Conservation (phyloP, 1,140 invertebrate genomes). For the Drosophila suzukii region DNA sequence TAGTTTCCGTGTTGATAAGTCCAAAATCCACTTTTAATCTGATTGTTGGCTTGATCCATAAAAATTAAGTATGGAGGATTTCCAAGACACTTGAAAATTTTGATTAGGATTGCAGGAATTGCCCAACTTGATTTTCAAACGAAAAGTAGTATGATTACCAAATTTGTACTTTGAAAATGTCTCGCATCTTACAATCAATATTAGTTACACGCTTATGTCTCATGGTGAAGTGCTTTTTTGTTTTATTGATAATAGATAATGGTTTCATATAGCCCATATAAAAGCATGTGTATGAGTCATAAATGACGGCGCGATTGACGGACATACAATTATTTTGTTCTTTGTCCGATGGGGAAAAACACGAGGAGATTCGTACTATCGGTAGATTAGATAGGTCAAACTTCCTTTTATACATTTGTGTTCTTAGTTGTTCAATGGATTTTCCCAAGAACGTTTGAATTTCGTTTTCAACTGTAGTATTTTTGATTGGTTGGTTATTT, state of each 20-base stretch:
- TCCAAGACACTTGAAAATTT: conserved; percentile 9
- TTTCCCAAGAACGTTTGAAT: not conserved
- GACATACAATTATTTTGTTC: conserved; percentile 13
- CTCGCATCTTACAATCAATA: not conserved
- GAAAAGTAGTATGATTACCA: not conserved
- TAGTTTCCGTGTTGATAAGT: not conserved
- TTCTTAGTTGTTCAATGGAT: not conserved
- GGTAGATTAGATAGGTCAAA: conserved; percentile 28
- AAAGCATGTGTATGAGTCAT: conserved; percentile 33
- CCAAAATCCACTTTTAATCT: conserved; percentile 8
- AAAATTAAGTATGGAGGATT: conserved; percentile 29
- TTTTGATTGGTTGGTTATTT: not conserved
- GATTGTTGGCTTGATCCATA: conserved; percentile 12
- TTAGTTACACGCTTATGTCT: conserved; percentile 18
- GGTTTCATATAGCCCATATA: conserved; percentile 9
- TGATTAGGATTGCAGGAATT: conserved; percentile 5
- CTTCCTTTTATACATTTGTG: conserved; percentile 1
- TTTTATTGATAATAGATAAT: conserved; percentile 29
- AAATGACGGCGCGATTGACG: conserved; percentile 9
- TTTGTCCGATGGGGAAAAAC: conserved; percentile 25
- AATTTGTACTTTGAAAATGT: not conserved
- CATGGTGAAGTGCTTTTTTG: conserved; percentile 10
- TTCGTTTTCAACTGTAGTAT: not conserved
- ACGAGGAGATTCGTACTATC: conserved; percentile 10
- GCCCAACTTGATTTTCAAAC: not conserved